Percentiles rank a stretch among this genome's conserved stretches.
These are phyloP conservation scores for Hemiscyllium ocellatum DNA, from an alignment of 2,113 vertebrate species.

Conservation along the genomic window DNA sequence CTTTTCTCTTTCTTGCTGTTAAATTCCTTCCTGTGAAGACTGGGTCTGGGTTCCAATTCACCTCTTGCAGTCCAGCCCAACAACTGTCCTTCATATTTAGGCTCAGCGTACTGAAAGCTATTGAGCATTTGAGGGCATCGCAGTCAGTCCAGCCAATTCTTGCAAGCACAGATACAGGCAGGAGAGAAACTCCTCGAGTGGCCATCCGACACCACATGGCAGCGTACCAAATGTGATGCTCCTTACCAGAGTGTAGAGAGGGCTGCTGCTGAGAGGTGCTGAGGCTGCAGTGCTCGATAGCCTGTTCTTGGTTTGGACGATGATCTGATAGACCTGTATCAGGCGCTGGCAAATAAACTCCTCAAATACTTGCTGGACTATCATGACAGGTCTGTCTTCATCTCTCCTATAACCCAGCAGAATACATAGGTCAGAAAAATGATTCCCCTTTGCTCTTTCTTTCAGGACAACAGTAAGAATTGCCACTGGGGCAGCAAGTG, in stretches of 20 bases:
- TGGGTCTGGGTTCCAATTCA: not conserved
- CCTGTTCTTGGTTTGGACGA: constrained; percentile 77
- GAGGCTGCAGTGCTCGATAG: constrained; percentile 60
- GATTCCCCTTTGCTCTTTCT: no score
- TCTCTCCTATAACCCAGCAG: constrained; percentile 66
- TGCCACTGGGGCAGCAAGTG: not conserved
- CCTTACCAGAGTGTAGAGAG: constrained; percentile 79
- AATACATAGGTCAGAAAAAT: not conserved
- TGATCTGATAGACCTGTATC: constrained; percentile 98
- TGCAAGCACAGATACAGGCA: not conserved
- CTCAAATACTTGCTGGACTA: constrained; percentile 88
- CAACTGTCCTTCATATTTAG: not conserved
- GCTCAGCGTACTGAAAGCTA: not conserved
- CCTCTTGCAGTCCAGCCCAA: not conserved
- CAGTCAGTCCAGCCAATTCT: not conserved
- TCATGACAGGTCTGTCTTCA: constrained; percentile 82
- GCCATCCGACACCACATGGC: no score
- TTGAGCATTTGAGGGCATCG: not conserved
- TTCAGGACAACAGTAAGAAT: not conserved
- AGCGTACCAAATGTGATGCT: not conserved
- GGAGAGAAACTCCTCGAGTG: no score
- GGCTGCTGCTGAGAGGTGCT: constrained; percentile 86
- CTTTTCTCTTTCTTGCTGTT: not conserved
- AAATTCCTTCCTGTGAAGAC: not conserved
- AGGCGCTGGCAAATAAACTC: constrained; percentile 95